A percentile compares a stretch with the other conserved stretches of the same genome.
phyloP scores from a whole-genome alignment of 2,797 vertebrate genomes.

The Chrysocyon brachyurus region DNA sequence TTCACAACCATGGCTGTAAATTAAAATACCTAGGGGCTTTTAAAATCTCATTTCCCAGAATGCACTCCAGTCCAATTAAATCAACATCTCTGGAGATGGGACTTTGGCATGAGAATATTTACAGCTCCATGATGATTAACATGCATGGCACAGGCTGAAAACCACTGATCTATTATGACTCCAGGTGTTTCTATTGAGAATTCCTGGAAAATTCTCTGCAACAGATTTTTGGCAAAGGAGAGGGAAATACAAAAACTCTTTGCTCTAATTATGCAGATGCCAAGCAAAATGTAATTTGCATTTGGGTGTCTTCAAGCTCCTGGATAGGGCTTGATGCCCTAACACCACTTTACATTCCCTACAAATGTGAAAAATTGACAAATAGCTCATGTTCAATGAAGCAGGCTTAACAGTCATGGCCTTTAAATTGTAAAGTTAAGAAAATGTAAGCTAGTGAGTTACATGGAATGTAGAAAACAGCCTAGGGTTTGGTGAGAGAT shows the following conservation, averaged over 20 bases:
- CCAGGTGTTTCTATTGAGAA: constrained; percentile 23
- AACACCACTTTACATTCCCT: background rate
- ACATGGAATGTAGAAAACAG: background rate
- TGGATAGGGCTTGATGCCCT: background rate
- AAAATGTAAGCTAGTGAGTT: background rate
- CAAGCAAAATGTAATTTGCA: constrained; percentile 48
- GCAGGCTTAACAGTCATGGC: background rate
- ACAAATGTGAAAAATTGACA: constrained; percentile 46
- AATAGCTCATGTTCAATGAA: constrained; percentile 11
- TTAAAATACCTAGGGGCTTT: background rate
- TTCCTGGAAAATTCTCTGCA: constrained; percentile 46
- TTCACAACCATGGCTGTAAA: background rate
- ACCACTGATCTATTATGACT: constrained; percentile 36
- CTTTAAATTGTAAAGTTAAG: constrained; percentile 15
- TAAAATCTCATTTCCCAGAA: constrained; percentile 46
- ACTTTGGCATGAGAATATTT: constrained; percentile 22
- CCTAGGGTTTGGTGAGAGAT: background rate
- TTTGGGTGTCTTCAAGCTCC: background rate
- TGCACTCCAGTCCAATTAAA: constrained; percentile 15
- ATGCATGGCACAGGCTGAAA: background rate
- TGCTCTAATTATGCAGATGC: background rate
- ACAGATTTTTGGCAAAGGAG: constrained; percentile 57
- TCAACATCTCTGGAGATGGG: background rate
- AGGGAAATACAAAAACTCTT: background rate
- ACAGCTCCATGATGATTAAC: constrained; percentile 16